Evolutionary conservation across 1,140 invertebrate genomes (phyloP).

Genomic region (Neodiprion virginianus): DNA sequence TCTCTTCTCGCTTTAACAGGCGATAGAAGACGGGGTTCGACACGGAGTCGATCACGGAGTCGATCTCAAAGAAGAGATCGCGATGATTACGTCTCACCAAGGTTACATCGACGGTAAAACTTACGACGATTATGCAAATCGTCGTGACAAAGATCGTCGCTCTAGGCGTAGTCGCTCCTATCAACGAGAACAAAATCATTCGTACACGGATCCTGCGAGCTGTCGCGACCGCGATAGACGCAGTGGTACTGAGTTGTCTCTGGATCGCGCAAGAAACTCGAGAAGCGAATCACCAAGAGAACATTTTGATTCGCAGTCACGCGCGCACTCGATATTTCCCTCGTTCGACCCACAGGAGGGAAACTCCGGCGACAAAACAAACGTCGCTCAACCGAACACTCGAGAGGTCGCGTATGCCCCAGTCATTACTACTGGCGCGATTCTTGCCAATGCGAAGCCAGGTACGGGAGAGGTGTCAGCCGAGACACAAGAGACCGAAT

Average conservation of each 20-base stretch:
- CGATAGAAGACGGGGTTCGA: slow-evolving; percentile 5
- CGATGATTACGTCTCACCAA: neutral
- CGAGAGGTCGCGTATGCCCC: slow-evolving; percentile 16
- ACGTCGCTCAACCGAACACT: neutral
- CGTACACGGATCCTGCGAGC: too few species aligned
- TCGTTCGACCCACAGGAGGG: slow-evolving; percentile 8
- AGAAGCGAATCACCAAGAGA: slow-evolving; percentile 12
- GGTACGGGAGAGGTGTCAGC: slow-evolving; percentile 8
- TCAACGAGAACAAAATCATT: too few species aligned
- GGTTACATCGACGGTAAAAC: too few species aligned
- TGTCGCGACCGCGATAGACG: too few species aligned
- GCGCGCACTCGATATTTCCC: slow-evolving; percentile 11
- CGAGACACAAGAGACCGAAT: slow-evolving; percentile 13
- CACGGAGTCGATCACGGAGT: slow-evolving; percentile 18
- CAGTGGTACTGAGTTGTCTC: too few species aligned
- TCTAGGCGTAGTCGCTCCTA: too few species aligned
- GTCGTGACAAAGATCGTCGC: too few species aligned
- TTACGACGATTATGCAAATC: too few species aligned
- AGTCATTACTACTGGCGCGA: slow-evolving; percentile 12
- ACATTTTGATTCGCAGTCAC: slow-evolving; percentile 13
- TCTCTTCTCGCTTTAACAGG: neutral
- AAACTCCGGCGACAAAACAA: slow-evolving; percentile 4
- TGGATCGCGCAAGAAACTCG: neutral
- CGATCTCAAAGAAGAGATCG: slow-evolving; percentile 6
- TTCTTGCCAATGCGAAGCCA: slow-evolving; percentile 7